Evolutionary conservation across 2,797 vertebrate genomes (phyloP).

Genomic region (Alectoris magna): DNA sequence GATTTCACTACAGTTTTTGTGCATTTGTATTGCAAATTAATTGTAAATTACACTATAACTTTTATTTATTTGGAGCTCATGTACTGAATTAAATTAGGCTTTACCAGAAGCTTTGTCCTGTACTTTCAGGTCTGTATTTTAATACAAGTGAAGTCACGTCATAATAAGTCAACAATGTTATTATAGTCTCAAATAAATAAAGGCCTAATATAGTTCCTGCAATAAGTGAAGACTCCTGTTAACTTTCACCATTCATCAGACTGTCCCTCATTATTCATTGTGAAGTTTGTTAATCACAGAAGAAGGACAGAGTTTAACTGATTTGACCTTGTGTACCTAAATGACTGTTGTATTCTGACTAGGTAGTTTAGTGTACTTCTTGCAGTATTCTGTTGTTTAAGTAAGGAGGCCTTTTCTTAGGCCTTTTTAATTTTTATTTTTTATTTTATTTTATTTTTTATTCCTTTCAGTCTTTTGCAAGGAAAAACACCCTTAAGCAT

Average conservation of each 20-base stretch:
- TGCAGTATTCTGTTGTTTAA: background rate
- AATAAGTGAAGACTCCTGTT: slow-evolving; percentile 1
- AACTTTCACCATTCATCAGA: slow-evolving; percentile 12
- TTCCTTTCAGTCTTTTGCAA: background rate
- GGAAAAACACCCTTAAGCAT: background rate
- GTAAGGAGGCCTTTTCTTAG: background rate
- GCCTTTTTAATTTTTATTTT: background rate
- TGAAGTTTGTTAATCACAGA: slow-evolving; percentile 4
- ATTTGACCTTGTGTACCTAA: background rate
- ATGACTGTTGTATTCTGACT: background rate
- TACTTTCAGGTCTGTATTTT: background rate
- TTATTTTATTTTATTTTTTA: too few relatives aligned
- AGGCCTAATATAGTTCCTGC: background rate
- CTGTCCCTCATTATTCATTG: slow-evolving; percentile 11
- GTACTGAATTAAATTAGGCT: background rate
- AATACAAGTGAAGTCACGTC: background rate
- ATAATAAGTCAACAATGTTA: background rate
- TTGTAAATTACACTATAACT: background rate
- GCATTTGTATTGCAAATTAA: background rate
- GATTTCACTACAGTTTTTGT: background rate
- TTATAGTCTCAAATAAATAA: background rate
- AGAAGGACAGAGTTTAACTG: background rate
- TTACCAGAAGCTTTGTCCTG: background rate
- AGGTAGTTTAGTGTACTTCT: background rate
- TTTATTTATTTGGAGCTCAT: background rate